Evolutionary conservation across 1,140 invertebrate species (phyloP).

Genomic region (Neodiprion pinetum): DNA sequence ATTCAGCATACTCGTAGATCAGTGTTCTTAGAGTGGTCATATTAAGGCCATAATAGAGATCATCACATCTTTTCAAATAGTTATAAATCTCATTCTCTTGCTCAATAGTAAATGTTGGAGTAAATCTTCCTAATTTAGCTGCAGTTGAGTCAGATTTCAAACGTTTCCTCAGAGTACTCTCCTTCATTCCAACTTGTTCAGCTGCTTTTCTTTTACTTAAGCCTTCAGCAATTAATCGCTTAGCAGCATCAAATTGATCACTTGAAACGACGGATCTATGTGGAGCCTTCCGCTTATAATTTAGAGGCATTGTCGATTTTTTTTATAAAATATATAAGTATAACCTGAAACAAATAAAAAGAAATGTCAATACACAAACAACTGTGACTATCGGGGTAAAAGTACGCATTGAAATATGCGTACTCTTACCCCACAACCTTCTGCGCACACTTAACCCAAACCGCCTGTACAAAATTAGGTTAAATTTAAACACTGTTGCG

Average conservation of each 20-base stretch:
- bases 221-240: slow-evolving; percentile 11
- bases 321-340: background rate
- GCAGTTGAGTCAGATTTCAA: slow-evolving; percentile 19
- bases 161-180: slow-evolving; percentile 20
- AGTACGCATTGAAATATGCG: background rate
- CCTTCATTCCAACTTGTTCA: slow-evolving; percentile 13
- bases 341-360: slow-evolving; percentile 11
- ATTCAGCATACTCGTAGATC: slow-evolving; percentile 41
- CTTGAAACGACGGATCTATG: background rate
- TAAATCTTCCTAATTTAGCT: slow-evolving; percentile 14
- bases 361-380: slow-evolving; percentile 10
- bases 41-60: slow-evolving; percentile 40
- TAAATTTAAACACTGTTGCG: too few relatives aligned
- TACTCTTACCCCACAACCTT: too few relatives aligned
- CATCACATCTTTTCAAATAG: slow-evolving; percentile 33
- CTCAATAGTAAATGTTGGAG: slow-evolving; percentile 12
- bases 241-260: slow-evolving; percentile 13
- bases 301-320: slow-evolving; percentile 16
- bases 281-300: slow-evolving; percentile 15
- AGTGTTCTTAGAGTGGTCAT: slow-evolving; percentile 28
- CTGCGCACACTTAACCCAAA: too few relatives aligned
- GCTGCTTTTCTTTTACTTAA: slow-evolving; percentile 17
- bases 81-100: slow-evolving; percentile 30
- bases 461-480: too few relatives aligned
- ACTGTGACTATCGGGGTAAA: slow-evolving; percentile 14